These are phyloP conservation scores for Cacoxenus indagator DNA, from an alignment of 2,888 invertebrate species.

Conservation along the genomic window DNA sequence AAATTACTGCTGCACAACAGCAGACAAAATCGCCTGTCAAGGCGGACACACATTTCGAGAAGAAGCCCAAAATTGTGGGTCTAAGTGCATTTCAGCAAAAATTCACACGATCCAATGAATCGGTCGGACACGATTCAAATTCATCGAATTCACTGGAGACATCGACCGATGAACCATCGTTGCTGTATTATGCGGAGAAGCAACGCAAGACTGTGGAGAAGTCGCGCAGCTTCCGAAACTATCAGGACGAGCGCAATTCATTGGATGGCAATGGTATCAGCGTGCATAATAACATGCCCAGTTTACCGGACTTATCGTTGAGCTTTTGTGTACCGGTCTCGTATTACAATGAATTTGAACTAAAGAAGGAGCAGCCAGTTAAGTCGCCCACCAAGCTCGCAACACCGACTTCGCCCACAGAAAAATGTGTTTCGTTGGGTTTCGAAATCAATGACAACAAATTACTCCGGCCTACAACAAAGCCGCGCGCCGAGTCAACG, in stretches of 20 bases:
- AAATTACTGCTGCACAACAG: conserved; percentile 40
- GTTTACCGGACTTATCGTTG: conserved; percentile 66
- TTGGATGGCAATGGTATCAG: conserved; percentile 16
- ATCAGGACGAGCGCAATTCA: conserved; percentile 70
- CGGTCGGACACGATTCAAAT: conserved; percentile 55
- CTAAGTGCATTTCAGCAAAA: conserved; percentile 74
- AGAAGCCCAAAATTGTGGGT: conserved; percentile 72
- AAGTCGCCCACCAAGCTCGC: conserved; percentile 34
- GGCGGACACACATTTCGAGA: conserved; percentile 60
- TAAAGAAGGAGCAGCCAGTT: conserved; percentile 24
- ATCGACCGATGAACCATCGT: conserved; percentile 64
- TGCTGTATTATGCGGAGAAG: conserved; percentile 57
- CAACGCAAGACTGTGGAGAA: conserved; percentile 77
- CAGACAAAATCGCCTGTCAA: conserved; percentile 8
- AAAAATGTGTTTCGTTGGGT: conserved; percentile 59
- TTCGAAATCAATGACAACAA: conserved; percentile 70
- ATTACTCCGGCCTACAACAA: conserved; percentile 46
- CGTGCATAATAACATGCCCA: conserved; percentile 65
- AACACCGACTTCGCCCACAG: conserved; percentile 31
- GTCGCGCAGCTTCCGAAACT: conserved; percentile 80
- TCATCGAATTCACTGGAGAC: conserved; percentile 55
- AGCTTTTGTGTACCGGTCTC: conserved; percentile 55
- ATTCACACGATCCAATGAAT: conserved; percentile 71
- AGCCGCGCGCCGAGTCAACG: conserved; percentile 43
- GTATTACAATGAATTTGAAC: conserved; percentile 45